Percentiles rank a stretch among this genome's conserved stretches.
These are phyloP conservation scores for Aix galericulata DNA, from an alignment of 2,113 vertebrate genomes.

Conservation along the genomic window DNA sequence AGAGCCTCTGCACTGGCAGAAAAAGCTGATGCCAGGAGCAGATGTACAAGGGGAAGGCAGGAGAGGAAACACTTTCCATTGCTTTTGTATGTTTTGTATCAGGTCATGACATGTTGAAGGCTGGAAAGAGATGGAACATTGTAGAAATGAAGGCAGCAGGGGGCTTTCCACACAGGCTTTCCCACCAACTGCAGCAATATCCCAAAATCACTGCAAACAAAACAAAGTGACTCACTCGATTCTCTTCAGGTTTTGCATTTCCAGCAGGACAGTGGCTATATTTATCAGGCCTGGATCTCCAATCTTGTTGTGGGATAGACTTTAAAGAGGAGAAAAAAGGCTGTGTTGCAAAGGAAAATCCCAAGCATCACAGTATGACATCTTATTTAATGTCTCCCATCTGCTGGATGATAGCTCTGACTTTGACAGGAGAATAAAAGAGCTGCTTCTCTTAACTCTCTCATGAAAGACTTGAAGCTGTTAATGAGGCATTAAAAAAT, in stretches of 20 bases:
- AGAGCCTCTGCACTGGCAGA: not conserved
- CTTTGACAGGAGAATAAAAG: slow-evolving; percentile 17
- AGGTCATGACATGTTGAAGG: rapidly evolving
- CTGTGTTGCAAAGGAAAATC: not conserved
- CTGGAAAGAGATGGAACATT: not conserved
- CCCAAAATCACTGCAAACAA: rapidly evolving
- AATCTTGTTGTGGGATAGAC: slow-evolving; percentile 83
- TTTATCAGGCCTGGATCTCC: slow-evolving; percentile 74
- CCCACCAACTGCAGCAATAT: not conserved
- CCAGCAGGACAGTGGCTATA: slow-evolving; percentile 74
- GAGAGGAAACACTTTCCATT: not conserved
- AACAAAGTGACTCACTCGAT: slow-evolving; percentile 79
- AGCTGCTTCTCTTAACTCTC: not conserved
- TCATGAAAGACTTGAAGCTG: not conserved
- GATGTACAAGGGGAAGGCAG: not conserved
- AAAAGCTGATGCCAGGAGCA: not conserved
- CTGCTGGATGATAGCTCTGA: not conserved
- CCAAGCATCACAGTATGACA: not conserved
- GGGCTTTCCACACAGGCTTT: not conserved
- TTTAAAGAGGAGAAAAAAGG: slow-evolving; percentile 57
- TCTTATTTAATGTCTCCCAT: not conserved
- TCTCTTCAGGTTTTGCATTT: slow-evolving; percentile 77
- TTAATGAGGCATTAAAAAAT: not conserved
- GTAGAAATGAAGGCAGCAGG: not conserved
- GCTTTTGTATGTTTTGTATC: too few species aligned